Evolutionary conservation across 2,888 invertebrate genomes (phyloP), one percentile per base, ranked within the genome.

Genomic region (Acrocyrtus sp.): DNA sequence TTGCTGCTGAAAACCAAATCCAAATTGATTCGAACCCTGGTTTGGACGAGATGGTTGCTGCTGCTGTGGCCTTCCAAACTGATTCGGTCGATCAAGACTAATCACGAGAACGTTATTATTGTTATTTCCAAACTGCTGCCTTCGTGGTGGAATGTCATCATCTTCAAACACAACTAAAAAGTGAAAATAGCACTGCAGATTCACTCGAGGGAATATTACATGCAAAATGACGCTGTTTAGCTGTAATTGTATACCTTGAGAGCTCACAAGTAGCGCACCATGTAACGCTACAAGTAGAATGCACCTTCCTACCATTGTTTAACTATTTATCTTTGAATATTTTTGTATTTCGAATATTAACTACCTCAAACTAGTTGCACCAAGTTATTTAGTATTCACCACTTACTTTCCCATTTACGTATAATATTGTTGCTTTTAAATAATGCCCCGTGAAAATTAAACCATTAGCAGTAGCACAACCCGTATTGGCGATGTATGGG

Each of bases 151-250:
- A 57, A 34, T 61, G 54, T 8, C 53, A 1, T 69, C 70, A 48
- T 79, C 79, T 4, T 78, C 77, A 39, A 79, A 79, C 17, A 75
- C 45, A 3, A 79, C 79, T 79, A n/a, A n/a, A n/a, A n/a, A n/a
- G n/a, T n/a, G n/a, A n/a, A n/a, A n/a, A n/a, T n/a, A n/a, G n/a
- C n/a, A n/a, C 45, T 45, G n/a, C 45, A 15, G 45, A 4, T 45
- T 45, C 45, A 15, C n/a, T n/a, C n/a, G n/a, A n/a, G n/a, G n/a
- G n/a, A n/a, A n/a, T n/a, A n/a, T n/a, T n/a, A n/a, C n/a, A n/a
- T n/a, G n/a, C n/a, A n/a, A 54, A 27, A 29, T 27, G 41, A 24
- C 6, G 8, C n/a, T n/a, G n/a, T n/a, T n/a, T n/a, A n/a, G n/a
- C n/a, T n/a, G n/a, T n/a, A n/a, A n/a, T n/a, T n/a, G 29, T 4